Base-by-base conservation (phyloP, 2,888 invertebrate species). In the Acheta domesticus region DNA sequence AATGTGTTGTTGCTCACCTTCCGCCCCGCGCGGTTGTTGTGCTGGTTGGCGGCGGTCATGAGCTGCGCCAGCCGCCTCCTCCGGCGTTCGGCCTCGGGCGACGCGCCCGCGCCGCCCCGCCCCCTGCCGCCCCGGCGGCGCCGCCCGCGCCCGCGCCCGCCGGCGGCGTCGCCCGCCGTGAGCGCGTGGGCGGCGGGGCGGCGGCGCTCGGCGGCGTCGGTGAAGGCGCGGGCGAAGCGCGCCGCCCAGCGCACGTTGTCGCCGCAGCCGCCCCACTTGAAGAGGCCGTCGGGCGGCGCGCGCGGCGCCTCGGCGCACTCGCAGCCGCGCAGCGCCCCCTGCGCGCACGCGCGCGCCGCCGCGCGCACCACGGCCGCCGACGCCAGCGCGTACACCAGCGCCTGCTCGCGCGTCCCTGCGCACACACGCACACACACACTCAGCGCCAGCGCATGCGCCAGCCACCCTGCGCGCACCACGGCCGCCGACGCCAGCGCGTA, bases 211-310 rank as follows among this genome's bases (percentile, higher is more conserved):
- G 84, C 83, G 5, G 85, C 84, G 84, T 94, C 93, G 76, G 93
- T 89, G 85, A 94, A 94, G 83, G 92, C 90, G 84, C 92, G 92
- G 14, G 92, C 91, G 84, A 94, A 93, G 84, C 91, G 89, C 80
- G 91, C 90, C 2, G 93, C 94, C 89, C 93, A 93, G 83, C 91
- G 90, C 79, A 92, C 89, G 87, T 96, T 94, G 85, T 96, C 95
- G 0, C 94, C 93, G 86, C 96, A 96, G 49, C 96, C 96, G 76
- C 94, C 94, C 95, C 95, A 95, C 86, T 94, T 93, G 88, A 94
- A 94, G 82, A 92, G 89, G 1, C 91, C 92, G 80, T 90, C 90
- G 12, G 93, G 92, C 2, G 91, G 90, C 48, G 92, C 92, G 80
- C 90, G 89, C 0, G 94, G 94, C 36, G 93, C 91, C 8, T 90